phyloP scores from a whole-genome alignment of 2,797 vertebrate genomes.

The Mus spretus region DNA sequence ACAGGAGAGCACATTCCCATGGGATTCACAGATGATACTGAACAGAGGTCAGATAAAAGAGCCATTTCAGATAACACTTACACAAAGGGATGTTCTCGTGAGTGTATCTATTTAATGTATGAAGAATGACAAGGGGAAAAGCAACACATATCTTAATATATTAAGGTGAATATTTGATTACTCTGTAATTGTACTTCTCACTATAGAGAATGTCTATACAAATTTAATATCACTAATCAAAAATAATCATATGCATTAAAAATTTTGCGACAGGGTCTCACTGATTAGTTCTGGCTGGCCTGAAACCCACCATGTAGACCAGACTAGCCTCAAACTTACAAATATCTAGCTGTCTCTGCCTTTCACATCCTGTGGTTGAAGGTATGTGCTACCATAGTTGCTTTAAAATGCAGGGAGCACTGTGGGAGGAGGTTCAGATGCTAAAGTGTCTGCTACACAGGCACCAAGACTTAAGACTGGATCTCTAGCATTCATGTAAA shows the following conservation, averaged over 20 bases:
- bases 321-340: not conserved
- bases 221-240: conserved; percentile 35
- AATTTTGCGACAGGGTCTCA: not conserved
- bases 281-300: not conserved
- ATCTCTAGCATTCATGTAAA: not conserved
- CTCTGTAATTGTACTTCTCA: not conserved
- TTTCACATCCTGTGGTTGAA: not conserved
- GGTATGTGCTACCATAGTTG: not conserved
- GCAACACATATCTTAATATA: not conserved
- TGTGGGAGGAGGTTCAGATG: not conserved
- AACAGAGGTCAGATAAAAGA: not conserved
- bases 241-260: conserved; percentile 26
- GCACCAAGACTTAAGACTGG: not conserved
- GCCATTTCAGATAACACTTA: not conserved
- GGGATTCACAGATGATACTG: not conserved
- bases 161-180: conserved; percentile 12
- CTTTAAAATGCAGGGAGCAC: not conserved
- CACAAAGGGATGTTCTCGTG: not conserved
- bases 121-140: not conserved
- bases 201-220: not conserved
- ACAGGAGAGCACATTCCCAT: not conserved
- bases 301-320: not conserved
- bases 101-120: not conserved
- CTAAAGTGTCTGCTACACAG: not conserved
- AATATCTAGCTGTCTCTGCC: not conserved